Base-by-base conservation (phyloP, 2,797 vertebrate genomes). In the Tragopan temminckii region DNA sequence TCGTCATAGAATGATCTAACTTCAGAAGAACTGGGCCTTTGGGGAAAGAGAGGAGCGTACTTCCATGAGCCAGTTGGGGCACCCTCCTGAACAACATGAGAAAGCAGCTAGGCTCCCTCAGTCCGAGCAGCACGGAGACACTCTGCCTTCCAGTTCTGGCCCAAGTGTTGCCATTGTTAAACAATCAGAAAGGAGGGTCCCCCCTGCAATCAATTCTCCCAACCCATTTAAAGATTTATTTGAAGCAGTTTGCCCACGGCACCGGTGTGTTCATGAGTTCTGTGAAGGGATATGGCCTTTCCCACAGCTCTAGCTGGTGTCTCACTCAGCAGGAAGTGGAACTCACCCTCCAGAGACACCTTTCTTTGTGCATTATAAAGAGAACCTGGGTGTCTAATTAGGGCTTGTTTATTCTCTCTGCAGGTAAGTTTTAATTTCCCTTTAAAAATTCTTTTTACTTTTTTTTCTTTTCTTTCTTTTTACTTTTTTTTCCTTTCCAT, bases 121-220 rank as follows among this genome's bases (percentile, higher is more conserved):
- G 36, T 53, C 50, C 4, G 8, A 80, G 58, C 11, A 4, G 9
- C 2, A 31, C 1, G 2, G 0, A 18, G 35, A 11, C 5, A 14
- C 8, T 8, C 1, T 0, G 14, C 4, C 36, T 29, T 82, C 50
- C 40, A 63, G 1, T 25, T 55, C 36, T 43, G 13, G 38, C 10
- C 38, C 25, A 36, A 23, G 45, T 1, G 17, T 12, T 68, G 53
- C 66, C 36, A 74, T 45, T 46, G n/a, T 4, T 29, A 74, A n/a
- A 29, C 1, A 2, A 11, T 50, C n/a, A 29, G 14, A 72, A 38
- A 27, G 69, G 20, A 74, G 12, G 6, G 72, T 7, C 4, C 4
- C 8, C 42, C 58, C 8, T 40, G 33, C 8, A 43, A 80, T 1
- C 11, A 50, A 74, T 66, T 31, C 79, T 89, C 40, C 52, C 79